Base-by-base conservation (phyloP, 2,888 invertebrate genomes). In the Saturnia japonica region DNA sequence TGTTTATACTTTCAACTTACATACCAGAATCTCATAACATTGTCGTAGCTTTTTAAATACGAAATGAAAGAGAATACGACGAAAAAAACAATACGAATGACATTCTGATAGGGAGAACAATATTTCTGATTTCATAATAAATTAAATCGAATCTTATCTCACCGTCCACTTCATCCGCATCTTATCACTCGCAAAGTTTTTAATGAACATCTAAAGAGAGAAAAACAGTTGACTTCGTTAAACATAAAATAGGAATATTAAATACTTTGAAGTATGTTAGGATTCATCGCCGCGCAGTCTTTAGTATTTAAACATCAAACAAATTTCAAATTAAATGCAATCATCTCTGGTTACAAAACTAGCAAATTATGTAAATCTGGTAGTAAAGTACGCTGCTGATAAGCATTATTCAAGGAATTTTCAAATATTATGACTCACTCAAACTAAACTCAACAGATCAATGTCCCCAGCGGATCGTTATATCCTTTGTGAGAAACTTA, bases 51-150 rank as follows among this genome's bases (percentile, higher is more conserved):
- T 7, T 9, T 25, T 16, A 6, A 25, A 1, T 28, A 62, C 34
- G 60, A 40, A 47, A 34, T 25, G n/a, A 12, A 22, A 28, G 14
- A 64, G 34, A 69, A 40, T 22, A 34, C n/a, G 11, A 22, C 43
- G 62, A 43, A 28, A 69, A 34, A 12, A 71, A 76, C 71, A 67
- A 60, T 72, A 68, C 74, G 76, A 76, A 77, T 72, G 76, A 73
- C 80, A 76, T 80, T 34, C 34, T 34, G 6, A 6, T 34, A 34
- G 79, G 77, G 78, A 76, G 77, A 77, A 75, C 79, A 78, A 84
- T 84, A 79, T 76, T 73, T 74, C 76, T 78, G 80, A 82, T 81
- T 78, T 73, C 71, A 73, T 76, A 78, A 75, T 75, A 82, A 82
- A 80, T 78, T 78, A 80, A 76, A 77, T 68, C 67, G 72, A 71